These are phyloP conservation scores for Acromyrmex charruanus DNA, from an alignment of 1,140 invertebrate genomes.

Conservation along the genomic window DNA sequence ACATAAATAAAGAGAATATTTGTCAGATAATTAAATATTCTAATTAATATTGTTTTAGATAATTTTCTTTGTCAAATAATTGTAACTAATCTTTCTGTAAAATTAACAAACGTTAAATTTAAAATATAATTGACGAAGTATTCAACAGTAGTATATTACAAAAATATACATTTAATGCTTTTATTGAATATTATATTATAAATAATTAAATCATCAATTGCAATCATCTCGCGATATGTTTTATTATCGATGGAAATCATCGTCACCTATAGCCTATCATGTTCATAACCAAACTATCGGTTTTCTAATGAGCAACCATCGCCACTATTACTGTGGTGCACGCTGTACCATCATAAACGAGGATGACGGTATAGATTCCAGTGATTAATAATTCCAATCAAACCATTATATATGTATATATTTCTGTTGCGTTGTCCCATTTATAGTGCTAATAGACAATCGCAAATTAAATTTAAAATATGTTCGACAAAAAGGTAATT, in stretches of 20 bases:
- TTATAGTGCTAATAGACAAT: background rate
- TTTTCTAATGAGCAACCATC: slow-evolving; percentile 50
- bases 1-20: too few relatives aligned
- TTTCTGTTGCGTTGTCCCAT: background rate
- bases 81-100: too few relatives aligned
- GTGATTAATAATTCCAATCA: slow-evolving; percentile 31
- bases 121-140: too few relatives aligned
- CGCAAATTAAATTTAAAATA: slow-evolving; percentile 4
- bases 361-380: slow-evolving; percentile 22
- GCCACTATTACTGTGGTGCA: slow-evolving; percentile 22
- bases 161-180: background rate
- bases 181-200: background rate
- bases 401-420: slow-evolving; percentile 1
- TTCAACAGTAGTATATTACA: background rate
- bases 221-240: background rate
- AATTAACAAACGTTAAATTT: too few relatives aligned
- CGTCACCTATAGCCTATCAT: slow-evolving; percentile 27
- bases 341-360: slow-evolving; percentile 17
- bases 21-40: too few relatives aligned
- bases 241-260: slow-evolving; percentile 23
- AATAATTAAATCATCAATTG: too few relatives aligned
- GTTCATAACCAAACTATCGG: slow-evolving; percentile 43
- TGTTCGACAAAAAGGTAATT: background rate
- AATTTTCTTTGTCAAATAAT: too few relatives aligned
- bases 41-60: too few relatives aligned